Percentiles rank a stretch among this genome's conserved stretches.
Conservation (phyloP, 1,140 invertebrate genomes). For the Camponotus vicinus region DNA sequence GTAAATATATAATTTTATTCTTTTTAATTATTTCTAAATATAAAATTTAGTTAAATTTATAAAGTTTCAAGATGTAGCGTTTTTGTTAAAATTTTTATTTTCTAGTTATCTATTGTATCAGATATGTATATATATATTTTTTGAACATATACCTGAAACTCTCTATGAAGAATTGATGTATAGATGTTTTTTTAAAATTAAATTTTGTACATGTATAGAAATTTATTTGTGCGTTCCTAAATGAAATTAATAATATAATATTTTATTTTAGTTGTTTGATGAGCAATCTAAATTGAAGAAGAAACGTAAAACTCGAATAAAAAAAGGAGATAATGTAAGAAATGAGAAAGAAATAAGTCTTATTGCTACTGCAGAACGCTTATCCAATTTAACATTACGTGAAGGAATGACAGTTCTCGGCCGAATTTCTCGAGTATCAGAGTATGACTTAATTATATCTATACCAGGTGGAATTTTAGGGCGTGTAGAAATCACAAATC, state of each 20-base stretch:
- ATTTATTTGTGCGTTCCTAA: not conserved
- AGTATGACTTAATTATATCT: slow-evolving; percentile 87
- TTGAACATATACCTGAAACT: not conserved
- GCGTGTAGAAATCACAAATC: slow-evolving; percentile 87
- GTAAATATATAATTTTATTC: slow-evolving; percentile 62
- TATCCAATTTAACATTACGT: slow-evolving; percentile 70
- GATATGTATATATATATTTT: not conserved
- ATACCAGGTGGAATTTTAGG: slow-evolving; percentile 88
- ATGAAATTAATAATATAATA: not conserved
- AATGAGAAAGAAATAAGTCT: slow-evolving; percentile 34
- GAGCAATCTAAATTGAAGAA: slow-evolving; percentile 54
- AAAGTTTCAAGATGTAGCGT: not conserved
- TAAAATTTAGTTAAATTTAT: slow-evolving; percentile 11
- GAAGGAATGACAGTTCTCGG: slow-evolving; percentile 87
- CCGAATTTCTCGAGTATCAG: slow-evolving; percentile 85
- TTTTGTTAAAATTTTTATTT: not conserved
- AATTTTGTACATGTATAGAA: not conserved
- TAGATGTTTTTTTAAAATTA: not conserved
- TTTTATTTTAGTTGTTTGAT: slow-evolving; percentile 47
- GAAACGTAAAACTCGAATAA: slow-evolving; percentile 22
- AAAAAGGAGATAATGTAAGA: slow-evolving; percentile 14
- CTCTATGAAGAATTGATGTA: not conserved
- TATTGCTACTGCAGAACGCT: slow-evolving; percentile 71
- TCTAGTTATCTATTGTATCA: not conserved
- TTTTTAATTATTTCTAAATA: not conserved